phyloP scores from a whole-genome alignment of 1,140 invertebrate species.

The Probaryconus sp. region DNA sequence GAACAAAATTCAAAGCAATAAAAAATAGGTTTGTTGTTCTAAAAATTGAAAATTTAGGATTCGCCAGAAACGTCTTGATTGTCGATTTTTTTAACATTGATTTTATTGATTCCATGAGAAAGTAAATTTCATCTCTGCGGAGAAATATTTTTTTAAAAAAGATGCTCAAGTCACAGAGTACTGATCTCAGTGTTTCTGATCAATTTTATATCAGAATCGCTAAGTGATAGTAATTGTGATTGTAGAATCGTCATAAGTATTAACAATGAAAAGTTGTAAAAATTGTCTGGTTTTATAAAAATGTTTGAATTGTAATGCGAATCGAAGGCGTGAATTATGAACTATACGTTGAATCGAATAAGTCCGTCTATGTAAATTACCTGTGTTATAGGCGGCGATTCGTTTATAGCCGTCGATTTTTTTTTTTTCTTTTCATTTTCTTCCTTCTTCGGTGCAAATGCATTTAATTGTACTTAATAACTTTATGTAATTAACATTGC shows the following conservation, averaged over 20 bases:
- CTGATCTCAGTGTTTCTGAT: too few species aligned
- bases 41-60: too few species aligned
- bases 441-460: constrained; percentile 7
- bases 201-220: too few species aligned
- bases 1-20: too few species aligned
- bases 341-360: constrained; percentile 44
- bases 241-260: constrained; percentile 27
- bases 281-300: constrained; percentile 27
- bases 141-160: too few species aligned
- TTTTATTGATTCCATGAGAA: too few species aligned
- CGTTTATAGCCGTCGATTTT: constrained; percentile 15
- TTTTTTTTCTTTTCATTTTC: background rate
- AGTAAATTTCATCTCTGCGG: too few species aligned
- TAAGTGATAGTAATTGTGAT: too few species aligned
- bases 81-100: too few species aligned
- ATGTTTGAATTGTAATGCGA: constrained; percentile 35
- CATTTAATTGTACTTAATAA: constrained; percentile 56
- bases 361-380: constrained; percentile 44
- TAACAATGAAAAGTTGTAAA: constrained; percentile 10
- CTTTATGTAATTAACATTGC: constrained; percentile 49
- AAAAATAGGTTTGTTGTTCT: too few species aligned
- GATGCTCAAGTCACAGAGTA: too few species aligned
- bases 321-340: constrained; percentile 33
- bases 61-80: too few species aligned
- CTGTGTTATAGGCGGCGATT: constrained; percentile 34